Evolutionary conservation across 2,113 vertebrate species (phyloP), one percentile per base, ranked within the genome.

Genomic region (Pseudorasbora parva): DNA sequence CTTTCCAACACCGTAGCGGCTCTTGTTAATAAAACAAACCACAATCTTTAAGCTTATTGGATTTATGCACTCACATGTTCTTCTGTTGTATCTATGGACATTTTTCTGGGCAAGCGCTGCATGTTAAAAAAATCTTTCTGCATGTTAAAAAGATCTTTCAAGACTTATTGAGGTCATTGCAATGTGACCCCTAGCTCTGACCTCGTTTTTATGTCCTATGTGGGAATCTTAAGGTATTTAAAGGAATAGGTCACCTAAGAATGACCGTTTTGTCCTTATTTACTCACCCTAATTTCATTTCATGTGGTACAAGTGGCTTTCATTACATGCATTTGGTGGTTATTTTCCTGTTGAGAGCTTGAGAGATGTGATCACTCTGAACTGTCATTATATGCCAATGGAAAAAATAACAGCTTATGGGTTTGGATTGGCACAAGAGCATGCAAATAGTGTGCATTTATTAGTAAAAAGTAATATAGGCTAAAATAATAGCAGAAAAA

Each of bases 141-240:
- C 0, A 17, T n/a, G n/a, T n/a, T n/a, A n/a, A n/a, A n/a, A n/a
- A n/a, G n/a, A 51, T 51, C 45, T 74, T n/a, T 72, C 41, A 25
- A 72, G 41, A 72, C 5, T 72, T 72, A 72, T 72, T 72, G 69
- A 72, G 41, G 69, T 72, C 69, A 47, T 45, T 47, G 69, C 8
- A 25, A 72, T 1, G 2, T 72, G 69, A 23, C 69, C 47, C 47
- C 51, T 47, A 54, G 72, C 23, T 30, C 25, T 51, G 15, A 74
- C 41, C 69, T 47, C 5, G 23, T 25, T 45, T 11, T 49, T 45
- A 5, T 71, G 11, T 21, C 11, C 2, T 45, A 23, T 71, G 41
- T 71, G 68, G 21, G n/a, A 23, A 71, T 45, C 23, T 47, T 14
- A 49, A 49, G 45, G 19, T 74, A 54, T 30, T 51, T 74, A 54